Evolutionary conservation across 2,797 vertebrate species (phyloP), one percentile per base, ranked within the genome.

Genomic region (Malacoctenus gilli): DNA sequence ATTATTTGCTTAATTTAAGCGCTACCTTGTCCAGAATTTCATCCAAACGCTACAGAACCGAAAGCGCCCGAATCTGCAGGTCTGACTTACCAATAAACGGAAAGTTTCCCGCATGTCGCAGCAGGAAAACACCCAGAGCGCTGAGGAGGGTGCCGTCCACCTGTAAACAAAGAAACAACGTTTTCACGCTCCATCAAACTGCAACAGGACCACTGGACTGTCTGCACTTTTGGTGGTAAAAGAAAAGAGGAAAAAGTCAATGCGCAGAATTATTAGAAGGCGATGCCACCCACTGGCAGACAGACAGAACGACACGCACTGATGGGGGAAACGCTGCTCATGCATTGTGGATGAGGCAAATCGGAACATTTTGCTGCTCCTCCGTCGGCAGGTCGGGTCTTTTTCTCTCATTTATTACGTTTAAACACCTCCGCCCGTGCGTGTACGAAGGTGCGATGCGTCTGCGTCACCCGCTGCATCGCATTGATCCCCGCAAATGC

Each of bases 201-300:
- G 35, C 3, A 25, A 30, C 14, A 41, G 20, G 4, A 30, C 20
- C 1, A 15, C 4, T n/a, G n/a, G n/a, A n/a, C n/a, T 44, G 18
- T 18, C 2, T 57, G 42, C 37, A 23, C 19, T 53, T 63, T 53
- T 22, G 4, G 10, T 43, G 15, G 44, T 16, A 22, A 76, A 55
- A 36, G 21, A 69, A 46, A 43, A 22, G 21, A 44, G 42, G 40
- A 21, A 22, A 43, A 63, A 67, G 21, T 40, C 4, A 64, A 44
- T 67, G 65, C 20, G 18, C 23, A 62, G 18, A 63, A 46, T 43
- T 46, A 50, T 60, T 54, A 57, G 20, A 72, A 60, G 57, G 47
- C 40, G 30, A 75, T 42, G 75, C 88, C 89, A 68, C 82, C 86
- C 72, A 55, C 76, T 78, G 89, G 89, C 32, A 91, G 88, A 90